Evolutionary conservation across 2,113 vertebrate species (phyloP), one percentile per base, ranked within the genome.

Genomic region (Montifringilla adamsi): DNA sequence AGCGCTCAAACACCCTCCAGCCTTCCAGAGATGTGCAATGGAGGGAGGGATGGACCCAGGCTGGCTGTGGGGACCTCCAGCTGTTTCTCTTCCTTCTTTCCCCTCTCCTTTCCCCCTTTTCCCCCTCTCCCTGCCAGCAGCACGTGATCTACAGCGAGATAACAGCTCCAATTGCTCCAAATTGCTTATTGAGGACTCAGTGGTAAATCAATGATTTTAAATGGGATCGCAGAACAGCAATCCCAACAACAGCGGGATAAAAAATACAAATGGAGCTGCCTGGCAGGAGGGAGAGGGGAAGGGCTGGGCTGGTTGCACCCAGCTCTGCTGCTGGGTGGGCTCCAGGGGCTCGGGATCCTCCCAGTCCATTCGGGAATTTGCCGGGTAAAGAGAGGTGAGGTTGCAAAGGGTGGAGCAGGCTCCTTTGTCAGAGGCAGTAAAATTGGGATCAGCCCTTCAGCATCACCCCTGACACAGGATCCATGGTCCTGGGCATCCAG

Each of bases 141-240:
- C 68, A 22, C 19, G 60, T 87, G 89, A 73, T 63, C 64, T 17
- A 13, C 22, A 24, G 81, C 11, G 33, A 80, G 94, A 62, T 44
- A 90, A 90, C 64, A 56, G 87, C 87, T 79, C 76, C 89, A 86
- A 84, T 88, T 15, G 63, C 87, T 94, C 92, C 84, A 81, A 83
- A 95, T 93, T 75, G 84, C 92, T 96, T 84, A 87, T 91, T 58
- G 92, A 94, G 89, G 92, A 66, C 75, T 73, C 15, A 4, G 84
- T 17, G 89, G 78, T 66, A 93, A 97, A 96, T 97, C 97, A 59
- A 80, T 94, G 96, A 8, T 47, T 95, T 85, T 59, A 88, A 94
- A 95, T 81, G 92, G 95, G 75, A 87, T 91, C 50, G 47, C 53
- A 30, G 67, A 81, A 31, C 19, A 67, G 92, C 74, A 85, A 94